phyloP scores from a whole-genome alignment of 2,113 vertebrate genomes.

The Podilymbus podiceps region DNA sequence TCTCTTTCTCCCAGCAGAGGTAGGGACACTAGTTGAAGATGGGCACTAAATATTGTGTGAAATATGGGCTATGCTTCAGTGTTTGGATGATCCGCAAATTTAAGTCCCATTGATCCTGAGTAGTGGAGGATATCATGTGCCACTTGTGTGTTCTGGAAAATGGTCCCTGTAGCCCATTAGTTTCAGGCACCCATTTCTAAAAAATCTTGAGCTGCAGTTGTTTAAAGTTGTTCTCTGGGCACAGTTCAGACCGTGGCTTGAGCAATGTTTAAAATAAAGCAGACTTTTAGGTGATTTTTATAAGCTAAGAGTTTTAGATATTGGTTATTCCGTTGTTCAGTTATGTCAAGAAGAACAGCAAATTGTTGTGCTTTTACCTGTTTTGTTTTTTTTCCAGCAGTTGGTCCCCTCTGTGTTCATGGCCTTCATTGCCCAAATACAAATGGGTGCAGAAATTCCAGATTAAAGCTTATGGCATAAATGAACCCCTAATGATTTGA shows the following conservation, averaged over 20 bases:
- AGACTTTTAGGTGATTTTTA: not conserved
- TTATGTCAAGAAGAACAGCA: not conserved
- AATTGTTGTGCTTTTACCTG: not conserved
- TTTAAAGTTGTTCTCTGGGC: not conserved
- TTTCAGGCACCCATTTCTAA: not conserved
- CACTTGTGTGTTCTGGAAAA: not conserved
- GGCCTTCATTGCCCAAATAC: not conserved
- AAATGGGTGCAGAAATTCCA: not conserved
- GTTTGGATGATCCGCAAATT: not conserved
- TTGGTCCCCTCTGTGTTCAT: not conserved
- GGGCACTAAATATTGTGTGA: not conserved
- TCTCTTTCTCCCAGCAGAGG: not conserved
- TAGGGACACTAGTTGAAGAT: not conserved
- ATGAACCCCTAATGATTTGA: not conserved
- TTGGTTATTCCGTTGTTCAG: not conserved
- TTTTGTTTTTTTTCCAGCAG: not conserved
- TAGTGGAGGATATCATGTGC: not conserved
- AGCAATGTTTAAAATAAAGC: not conserved
- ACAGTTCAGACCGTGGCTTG: not conserved
- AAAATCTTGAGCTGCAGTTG: not conserved
- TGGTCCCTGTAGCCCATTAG: not conserved
- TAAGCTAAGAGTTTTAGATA: not conserved
- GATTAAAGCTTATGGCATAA: not conserved
- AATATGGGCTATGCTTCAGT: not conserved
- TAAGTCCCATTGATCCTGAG: not conserved